phyloP scores from a whole-genome alignment of 1,140 invertebrate genomes.

The Gryllus bimaculatus region DNA sequence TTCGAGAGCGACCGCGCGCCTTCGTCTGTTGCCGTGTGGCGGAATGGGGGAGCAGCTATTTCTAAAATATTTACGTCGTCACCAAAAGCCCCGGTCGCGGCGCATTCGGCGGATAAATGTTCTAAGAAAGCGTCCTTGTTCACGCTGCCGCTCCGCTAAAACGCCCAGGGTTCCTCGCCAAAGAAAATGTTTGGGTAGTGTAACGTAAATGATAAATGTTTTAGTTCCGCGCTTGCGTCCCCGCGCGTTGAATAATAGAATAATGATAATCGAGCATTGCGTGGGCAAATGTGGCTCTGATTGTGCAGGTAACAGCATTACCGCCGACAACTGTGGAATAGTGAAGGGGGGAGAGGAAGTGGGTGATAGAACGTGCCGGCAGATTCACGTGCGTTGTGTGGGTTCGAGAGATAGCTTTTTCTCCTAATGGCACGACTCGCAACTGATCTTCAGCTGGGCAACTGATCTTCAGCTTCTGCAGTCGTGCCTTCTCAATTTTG shows the following conservation, averaged over 20 bases:
- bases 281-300: neutral
- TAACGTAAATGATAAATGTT: slow-evolving; percentile 6
- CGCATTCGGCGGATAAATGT: neutral
- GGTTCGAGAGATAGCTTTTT: no score
- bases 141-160: neutral
- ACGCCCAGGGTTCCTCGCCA: neutral
- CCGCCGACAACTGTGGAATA: neutral
- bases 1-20: neutral
- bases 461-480: no score
- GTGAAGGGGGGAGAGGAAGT: neutral
- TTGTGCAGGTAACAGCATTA: neutral
- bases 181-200: neutral
- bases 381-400: no score
- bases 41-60: neutral
- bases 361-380: neutral
- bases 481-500: no score
- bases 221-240: neutral
- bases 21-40: no score
- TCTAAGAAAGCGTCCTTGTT: neutral
- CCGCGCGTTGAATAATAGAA: neutral
- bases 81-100: neutral
- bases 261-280: neutral
- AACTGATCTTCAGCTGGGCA: no score
- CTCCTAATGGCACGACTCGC: no score
- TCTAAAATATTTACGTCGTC: neutral